These are phyloP conservation scores for Oophaga sylvatica DNA, from an alignment of 2,797 vertebrate genomes.

Conservation along the genomic window DNA sequence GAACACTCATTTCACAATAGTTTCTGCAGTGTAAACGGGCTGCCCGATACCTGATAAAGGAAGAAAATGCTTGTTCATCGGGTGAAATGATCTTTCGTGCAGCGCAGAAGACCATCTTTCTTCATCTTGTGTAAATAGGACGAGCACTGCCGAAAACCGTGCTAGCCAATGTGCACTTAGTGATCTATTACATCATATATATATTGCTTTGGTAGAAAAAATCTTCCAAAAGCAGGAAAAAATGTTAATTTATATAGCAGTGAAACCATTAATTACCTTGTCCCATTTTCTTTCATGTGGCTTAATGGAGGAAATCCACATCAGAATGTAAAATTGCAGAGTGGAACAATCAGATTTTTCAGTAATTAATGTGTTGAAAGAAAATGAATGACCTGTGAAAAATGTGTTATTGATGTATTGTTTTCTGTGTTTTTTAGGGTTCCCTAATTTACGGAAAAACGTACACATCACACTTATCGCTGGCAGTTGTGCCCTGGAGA, in stretches of 20 bases:
- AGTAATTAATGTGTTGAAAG: constrained; percentile 50
- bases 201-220: not conserved
- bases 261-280: constrained; percentile 63
- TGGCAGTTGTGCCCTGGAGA: not conserved
- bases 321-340: constrained; percentile 64
- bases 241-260: constrained; percentile 62
- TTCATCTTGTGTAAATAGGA: too few relatives aligned
- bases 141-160: too few relatives aligned
- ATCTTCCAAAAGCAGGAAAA: not conserved
- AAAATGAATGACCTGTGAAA: constrained; percentile 55
- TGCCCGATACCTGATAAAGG: too few relatives aligned
- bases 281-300: constrained; percentile 66
- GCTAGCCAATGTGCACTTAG: too few relatives aligned
- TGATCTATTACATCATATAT: too few relatives aligned
- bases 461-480: not conserved
- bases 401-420: constrained; percentile 60
- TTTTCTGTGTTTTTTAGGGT: constrained; percentile 70
- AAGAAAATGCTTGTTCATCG: too few relatives aligned
- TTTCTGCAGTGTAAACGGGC: too few relatives aligned
- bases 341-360: constrained; percentile 61
- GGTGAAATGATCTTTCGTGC: too few relatives aligned
- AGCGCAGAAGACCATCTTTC: too few relatives aligned
- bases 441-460: constrained; percentile 55
- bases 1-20: too few relatives aligned
- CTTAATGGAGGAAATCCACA: constrained; percentile 65